Conservation (phyloP, 35 echinoderm and acorn worm genomes). For the Lytechinus pictus region DNA sequence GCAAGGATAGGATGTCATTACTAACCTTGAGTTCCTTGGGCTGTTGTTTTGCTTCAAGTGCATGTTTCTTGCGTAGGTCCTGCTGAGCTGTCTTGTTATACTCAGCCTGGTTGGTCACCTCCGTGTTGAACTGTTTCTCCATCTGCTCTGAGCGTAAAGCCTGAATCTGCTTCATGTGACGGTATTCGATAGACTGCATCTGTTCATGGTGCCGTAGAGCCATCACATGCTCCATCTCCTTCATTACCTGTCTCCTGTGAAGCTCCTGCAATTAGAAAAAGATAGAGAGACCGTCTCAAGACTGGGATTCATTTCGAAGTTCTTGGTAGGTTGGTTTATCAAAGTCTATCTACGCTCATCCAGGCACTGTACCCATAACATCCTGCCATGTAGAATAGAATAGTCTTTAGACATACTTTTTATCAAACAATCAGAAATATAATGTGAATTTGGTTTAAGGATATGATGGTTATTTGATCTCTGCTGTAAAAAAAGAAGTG, state of each 20-base stretch:
- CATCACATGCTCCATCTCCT: constrained; percentile 98
- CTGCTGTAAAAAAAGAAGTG: too few species aligned
- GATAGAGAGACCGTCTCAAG: too few species aligned
- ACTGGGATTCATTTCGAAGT: too few species aligned
- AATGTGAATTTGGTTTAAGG: too few species aligned
- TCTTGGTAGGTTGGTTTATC: too few species aligned
- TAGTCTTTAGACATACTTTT: too few species aligned
- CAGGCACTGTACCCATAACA: too few species aligned
- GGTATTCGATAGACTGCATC: constrained; percentile 79
- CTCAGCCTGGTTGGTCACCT: constrained; percentile 93
- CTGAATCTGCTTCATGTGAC: constrained; percentile 87
- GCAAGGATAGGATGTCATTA: background rate
- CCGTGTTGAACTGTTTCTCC: constrained; percentile 92
- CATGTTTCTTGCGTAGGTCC: constrained; percentile 88
- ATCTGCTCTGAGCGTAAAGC: constrained; percentile 85
- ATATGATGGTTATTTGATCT: too few species aligned
- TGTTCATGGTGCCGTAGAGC: constrained; percentile 90
- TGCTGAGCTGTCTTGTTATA: constrained; percentile 88
- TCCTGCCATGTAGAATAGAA: too few species aligned
- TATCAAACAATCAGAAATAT: too few species aligned
- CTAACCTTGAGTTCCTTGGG: constrained; percentile 94
- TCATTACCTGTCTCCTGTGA: constrained; percentile 74
- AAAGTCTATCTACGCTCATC: too few species aligned
- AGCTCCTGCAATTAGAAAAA: constrained; percentile 64
- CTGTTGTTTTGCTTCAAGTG: constrained; percentile 91